A percentile compares a stretch with the other conserved stretches of the same genome.
Evolutionary conservation across 2,888 invertebrate species (phyloP).

Genomic region (Strigamia maritima): DNA sequence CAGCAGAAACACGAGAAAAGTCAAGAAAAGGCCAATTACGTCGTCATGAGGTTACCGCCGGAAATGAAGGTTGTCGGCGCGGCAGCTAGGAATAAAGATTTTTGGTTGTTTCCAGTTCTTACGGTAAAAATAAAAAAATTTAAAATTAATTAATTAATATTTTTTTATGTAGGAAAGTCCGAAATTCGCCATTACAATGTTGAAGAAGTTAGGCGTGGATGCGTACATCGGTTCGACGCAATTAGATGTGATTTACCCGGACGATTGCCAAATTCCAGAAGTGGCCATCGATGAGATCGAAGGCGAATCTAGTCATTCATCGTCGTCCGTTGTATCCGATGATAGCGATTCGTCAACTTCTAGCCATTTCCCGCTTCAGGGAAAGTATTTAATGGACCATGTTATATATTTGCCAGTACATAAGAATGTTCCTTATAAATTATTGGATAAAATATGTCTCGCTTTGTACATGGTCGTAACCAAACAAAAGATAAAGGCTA

Average conservation of each 20-base stretch:
- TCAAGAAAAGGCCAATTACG: constrained; percentile 50
- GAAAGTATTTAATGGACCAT: constrained; percentile 52
- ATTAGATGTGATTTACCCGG: constrained; percentile 50
- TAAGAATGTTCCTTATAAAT: constrained; percentile 51
- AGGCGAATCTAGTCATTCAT: not conserved
- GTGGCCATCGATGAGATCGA: not conserved
- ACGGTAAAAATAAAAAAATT: constrained; percentile 45
- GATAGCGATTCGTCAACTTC: not conserved
- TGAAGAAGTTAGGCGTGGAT: constrained; percentile 51
- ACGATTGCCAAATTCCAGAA: constrained; percentile 38
- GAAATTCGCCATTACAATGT: constrained; percentile 35
- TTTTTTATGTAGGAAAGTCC: constrained; percentile 24
- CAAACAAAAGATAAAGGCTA: not conserved
- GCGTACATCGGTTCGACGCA: constrained; percentile 53
- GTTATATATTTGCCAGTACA: constrained; percentile 53
- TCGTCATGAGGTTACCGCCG: constrained; percentile 48
- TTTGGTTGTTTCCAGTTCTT: constrained; percentile 53
- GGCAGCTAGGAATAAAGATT: constrained; percentile 49
- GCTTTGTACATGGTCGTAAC: constrained; percentile 44
- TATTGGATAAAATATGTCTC: constrained; percentile 48
- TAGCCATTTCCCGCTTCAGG: constrained; percentile 42
- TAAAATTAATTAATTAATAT: not conserved
- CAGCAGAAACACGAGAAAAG: constrained; percentile 45
- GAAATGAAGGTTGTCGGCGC: constrained; percentile 48
- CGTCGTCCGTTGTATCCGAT: not conserved